Base-by-base conservation (phyloP, 2,113 vertebrate genomes). In the Tyrannus savana region DNA sequence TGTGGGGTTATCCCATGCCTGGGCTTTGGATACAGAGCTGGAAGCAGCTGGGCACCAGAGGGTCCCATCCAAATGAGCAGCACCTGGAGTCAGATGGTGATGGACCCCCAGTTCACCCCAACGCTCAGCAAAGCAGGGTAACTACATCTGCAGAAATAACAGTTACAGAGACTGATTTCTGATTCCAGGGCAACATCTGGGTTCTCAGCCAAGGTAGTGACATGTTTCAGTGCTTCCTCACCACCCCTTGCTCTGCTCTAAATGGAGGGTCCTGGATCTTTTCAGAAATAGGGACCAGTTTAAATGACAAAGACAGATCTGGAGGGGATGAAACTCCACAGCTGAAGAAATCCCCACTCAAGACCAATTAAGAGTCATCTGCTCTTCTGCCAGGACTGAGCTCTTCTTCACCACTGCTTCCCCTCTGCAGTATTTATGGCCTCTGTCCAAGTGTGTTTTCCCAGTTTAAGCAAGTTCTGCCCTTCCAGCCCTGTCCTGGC, bases 111-210 rank as follows among this genome's bases (percentile, higher is more conserved):
- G 53, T 8, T 58, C 68, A 4, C 10, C 41, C 63, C 82, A 59
- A 33, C 42, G 33, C 44, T 31, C 23, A n/a, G 82, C 68, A 27
- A 14, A 67, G 64, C 12, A 27, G 10, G n/a, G 37, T 8, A 49
- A 37, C 50, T 35, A 41, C 31, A 8, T 9, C 77, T 58, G 87
- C 55, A 62, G 27, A 56, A 66, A 12, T 0, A 28, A 28, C 21
- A 67, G 19, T 11, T 23, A 2, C 0, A 7, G n/a, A 58, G n/a
- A 14, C 0, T 6, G 18, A 37, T 22, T 62, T 49, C 47, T 58
- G 41, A 7, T 17, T 30, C 37, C 39, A 84, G 46, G 1, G 35
- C 73, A 37, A 50, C 39, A 50, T 13, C 68, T 37, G 63, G 41
- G 18, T 6, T 53, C 33, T n/a, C 66, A 39, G 8, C 35, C 30